Conservation (phyloP, 2,113 vertebrate genomes). For the Oncorhynchus masou region DNA sequence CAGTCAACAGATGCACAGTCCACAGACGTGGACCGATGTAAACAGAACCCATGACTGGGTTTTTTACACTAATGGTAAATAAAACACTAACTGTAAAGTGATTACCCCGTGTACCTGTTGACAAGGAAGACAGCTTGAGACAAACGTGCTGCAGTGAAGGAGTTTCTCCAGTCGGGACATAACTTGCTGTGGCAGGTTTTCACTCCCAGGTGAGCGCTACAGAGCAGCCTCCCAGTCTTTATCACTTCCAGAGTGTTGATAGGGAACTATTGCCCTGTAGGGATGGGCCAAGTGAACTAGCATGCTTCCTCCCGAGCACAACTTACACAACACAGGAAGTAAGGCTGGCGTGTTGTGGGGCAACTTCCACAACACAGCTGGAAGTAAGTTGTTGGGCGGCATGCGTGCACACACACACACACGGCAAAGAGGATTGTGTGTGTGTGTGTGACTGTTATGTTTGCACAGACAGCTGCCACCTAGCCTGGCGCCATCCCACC, state of each 20-base stretch:
- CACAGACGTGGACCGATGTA: no score
- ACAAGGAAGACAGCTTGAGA: no score
- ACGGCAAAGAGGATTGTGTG: background rate
- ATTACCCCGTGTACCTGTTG: no score
- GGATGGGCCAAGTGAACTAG: background rate
- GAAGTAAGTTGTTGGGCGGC: background rate
- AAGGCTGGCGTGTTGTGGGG: no score
- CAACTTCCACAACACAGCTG: background rate
- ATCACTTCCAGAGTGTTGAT: constrained; percentile 25
- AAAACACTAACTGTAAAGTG: no score
- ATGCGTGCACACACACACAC: background rate
- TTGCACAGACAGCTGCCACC: background rate
- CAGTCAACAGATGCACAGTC: no score
- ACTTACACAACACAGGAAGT: background rate
- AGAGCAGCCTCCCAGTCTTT: constrained; percentile 24
- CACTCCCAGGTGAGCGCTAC: background rate
- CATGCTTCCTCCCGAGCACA: background rate
- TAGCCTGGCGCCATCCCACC: background rate
- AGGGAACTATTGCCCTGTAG: constrained; percentile 20
- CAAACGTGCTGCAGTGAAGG: no score
- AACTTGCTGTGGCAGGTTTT: constrained; percentile 21
- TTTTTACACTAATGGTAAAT: no score
- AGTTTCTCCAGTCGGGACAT: no score
- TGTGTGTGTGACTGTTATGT: background rate
- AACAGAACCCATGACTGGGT: no score